phyloP scores from a whole-genome alignment of 2,113 vertebrate genomes.

The Perca fluviatilis region DNA sequence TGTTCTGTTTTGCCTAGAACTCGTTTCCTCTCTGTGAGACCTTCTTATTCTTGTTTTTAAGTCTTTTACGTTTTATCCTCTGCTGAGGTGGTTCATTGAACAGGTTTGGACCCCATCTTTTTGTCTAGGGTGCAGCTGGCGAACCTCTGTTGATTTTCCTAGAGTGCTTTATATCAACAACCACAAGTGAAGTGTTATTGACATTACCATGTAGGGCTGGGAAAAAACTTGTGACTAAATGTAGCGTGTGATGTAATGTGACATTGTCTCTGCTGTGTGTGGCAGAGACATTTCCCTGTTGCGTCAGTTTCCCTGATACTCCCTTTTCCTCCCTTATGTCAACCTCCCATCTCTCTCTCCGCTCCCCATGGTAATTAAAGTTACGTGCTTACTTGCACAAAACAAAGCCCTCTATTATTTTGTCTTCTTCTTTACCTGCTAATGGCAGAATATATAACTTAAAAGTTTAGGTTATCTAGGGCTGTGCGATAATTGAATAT shows the following conservation, averaged over 20 bases:
- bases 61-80: constrained; percentile 78
- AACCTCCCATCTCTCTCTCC: constrained; percentile 76
- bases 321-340: constrained; percentile 62
- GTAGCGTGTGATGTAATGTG: constrained; percentile 90
- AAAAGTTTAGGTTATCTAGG: background rate
- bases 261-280: constrained; percentile 78
- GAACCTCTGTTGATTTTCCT: constrained; percentile 89
- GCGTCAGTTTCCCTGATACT: constrained; percentile 69
- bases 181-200: constrained; percentile 80
- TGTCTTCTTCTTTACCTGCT: constrained; percentile 1
- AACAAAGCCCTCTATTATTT: constrained; percentile 37
- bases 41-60: constrained; percentile 69
- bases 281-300: constrained; percentile 66
- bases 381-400: constrained; percentile 76
- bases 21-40: constrained; percentile 54
- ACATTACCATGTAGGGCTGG: constrained; percentile 92
- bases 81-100: constrained; percentile 61
- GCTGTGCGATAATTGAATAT: background rate
- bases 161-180: constrained; percentile 88
- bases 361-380: constrained; percentile 92
- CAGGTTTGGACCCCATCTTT: constrained; percentile 77
- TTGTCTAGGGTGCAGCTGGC: constrained; percentile 89
- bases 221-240: constrained; percentile 88
- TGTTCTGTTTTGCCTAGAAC: constrained; percentile 68
- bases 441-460: background rate